Conservation (phyloP, 2,797 vertebrate species). For the Myripristis jacobus region DNA sequence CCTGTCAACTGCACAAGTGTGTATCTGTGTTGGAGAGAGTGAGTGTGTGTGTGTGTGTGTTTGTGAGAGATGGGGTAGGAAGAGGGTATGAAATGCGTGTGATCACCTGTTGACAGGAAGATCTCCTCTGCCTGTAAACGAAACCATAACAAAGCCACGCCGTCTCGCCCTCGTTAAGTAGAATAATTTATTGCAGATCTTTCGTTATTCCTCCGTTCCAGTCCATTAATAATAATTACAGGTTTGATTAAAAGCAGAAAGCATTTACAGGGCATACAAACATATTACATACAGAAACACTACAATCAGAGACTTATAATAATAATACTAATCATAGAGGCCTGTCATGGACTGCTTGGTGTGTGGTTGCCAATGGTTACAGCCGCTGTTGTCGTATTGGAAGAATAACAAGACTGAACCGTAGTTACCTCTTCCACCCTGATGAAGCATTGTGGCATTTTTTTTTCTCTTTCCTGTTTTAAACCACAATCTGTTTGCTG, state of each 20-base stretch:
- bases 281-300: conserved; percentile 53
- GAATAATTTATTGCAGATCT: conserved; percentile 89
- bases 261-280: conserved; percentile 83
- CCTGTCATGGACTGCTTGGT: conserved; percentile 27
- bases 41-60: not conserved
- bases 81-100: too few relatives aligned
- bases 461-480: too few relatives aligned
- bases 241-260: conserved; percentile 80
- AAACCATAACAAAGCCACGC: conserved; percentile 7
- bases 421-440: too few relatives aligned
- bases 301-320: conserved; percentile 62
- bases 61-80: not conserved
- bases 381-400: not conserved
- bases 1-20: not conserved
- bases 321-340: conserved; percentile 38
- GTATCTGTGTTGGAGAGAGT: conserved; percentile 5
- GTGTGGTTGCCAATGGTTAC: conserved; percentile 8
- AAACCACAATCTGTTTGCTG: too few relatives aligned
- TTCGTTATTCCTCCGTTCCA: conserved; percentile 77
- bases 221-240: conserved; percentile 81
- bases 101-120: not conserved
- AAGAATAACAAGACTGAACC: too few relatives aligned
- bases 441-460: too few relatives aligned
- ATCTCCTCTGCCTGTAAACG: not conserved
- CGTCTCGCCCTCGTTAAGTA: conserved; percentile 66